phyloP scores from a whole-genome alignment of 2,113 vertebrate species.

The Lipotes vexillifer region DNA sequence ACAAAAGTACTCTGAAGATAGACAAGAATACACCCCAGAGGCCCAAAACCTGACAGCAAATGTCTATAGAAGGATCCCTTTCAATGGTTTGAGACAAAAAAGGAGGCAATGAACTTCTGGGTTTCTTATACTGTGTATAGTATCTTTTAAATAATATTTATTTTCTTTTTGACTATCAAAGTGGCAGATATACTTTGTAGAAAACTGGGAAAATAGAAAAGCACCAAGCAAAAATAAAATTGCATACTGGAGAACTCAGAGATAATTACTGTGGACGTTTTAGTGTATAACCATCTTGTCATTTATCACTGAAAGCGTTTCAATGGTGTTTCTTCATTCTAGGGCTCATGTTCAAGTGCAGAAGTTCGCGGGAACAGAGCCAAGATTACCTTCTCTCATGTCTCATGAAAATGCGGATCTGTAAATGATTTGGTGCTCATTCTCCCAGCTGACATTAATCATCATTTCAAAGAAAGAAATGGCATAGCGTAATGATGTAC shows the following conservation, averaged over 20 bases:
- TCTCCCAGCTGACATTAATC: neutral
- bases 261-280: neutral
- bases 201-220: slow-evolving; percentile 2
- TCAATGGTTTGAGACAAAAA: neutral
- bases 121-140: neutral
- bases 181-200: neutral
- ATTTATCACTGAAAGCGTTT: neutral
- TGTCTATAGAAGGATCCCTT: neutral
- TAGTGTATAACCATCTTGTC: neutral
- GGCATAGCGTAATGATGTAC: neutral
- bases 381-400: neutral
- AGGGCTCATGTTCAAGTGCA: neutral
- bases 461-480: neutral
- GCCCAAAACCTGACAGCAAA: neutral
- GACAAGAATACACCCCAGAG: neutral
- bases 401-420: neutral
- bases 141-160: neutral
- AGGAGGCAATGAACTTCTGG: neutral
- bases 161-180: neutral
- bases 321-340: neutral
- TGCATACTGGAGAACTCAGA: neutral
- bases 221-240: slow-evolving; percentile 2
- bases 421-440: neutral
- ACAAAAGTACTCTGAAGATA: neutral
- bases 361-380: neutral